A percentile compares a stretch with the other conserved stretches of the same genome.
Evolutionary conservation across 2,797 vertebrate genomes (phyloP).

Genomic region (Salarias fasciatus): DNA sequence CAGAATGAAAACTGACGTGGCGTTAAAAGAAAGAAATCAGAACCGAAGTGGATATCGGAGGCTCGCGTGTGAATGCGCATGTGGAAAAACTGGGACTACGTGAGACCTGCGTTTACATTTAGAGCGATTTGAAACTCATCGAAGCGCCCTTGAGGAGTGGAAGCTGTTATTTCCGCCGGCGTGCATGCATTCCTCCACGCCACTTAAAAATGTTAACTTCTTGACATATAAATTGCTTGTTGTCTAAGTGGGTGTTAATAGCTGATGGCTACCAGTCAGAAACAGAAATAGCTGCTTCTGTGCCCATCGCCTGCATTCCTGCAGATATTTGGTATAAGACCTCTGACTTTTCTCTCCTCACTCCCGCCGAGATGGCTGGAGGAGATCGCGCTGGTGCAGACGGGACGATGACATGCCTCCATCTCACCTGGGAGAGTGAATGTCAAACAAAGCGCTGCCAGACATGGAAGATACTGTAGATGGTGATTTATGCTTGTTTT

Average conservation of each 20-base stretch:
- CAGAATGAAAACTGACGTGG: slow-evolving; percentile 19
- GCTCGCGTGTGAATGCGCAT: background rate
- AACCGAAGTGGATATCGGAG: slow-evolving; percentile 10
- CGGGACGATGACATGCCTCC: slow-evolving; percentile 46
- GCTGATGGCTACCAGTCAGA: slow-evolving; percentile 30
- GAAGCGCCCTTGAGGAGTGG: slow-evolving; percentile 21
- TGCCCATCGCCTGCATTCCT: slow-evolving; percentile 62
- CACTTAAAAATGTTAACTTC: slow-evolving; percentile 56
- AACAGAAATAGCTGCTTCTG: slow-evolving; percentile 14
- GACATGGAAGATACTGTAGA: background rate
- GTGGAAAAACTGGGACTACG: slow-evolving; percentile 2
- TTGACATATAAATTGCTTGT: slow-evolving; percentile 61
- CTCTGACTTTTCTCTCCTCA: slow-evolving; percentile 53
- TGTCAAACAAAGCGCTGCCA: slow-evolving; percentile 48
- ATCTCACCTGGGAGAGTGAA: slow-evolving; percentile 30
- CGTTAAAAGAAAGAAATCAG: slow-evolving; percentile 55
- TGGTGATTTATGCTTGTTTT: slow-evolving; percentile 6
- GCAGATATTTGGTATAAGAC: slow-evolving; percentile 53
- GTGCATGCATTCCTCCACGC: slow-evolving; percentile 30
- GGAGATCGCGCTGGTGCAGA: slow-evolving; percentile 35
- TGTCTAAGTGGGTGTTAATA: slow-evolving; percentile 48
- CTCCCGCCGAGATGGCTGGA: slow-evolving; percentile 32
- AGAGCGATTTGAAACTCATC: slow-evolving; percentile 34
- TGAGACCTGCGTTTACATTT: slow-evolving; percentile 15
- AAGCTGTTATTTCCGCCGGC: slow-evolving; percentile 36